Evolutionary conservation across 2,888 invertebrate species (phyloP).

Genomic region (Stegophylla sp.): DNA sequence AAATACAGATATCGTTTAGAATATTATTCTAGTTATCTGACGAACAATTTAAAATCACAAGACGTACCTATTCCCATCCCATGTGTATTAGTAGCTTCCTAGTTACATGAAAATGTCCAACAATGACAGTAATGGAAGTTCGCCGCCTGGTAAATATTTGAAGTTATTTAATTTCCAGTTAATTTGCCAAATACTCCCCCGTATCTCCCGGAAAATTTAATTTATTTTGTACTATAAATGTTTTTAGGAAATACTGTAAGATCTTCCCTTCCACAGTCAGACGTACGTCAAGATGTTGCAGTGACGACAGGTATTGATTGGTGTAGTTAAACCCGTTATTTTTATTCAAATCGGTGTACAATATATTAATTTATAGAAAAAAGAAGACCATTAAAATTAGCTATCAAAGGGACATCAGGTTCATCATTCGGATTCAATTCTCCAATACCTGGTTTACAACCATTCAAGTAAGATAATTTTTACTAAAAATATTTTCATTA

Average conservation of each 20-base stretch:
- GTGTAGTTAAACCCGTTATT: neutral
- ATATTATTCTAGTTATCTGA: conserved; percentile 11
- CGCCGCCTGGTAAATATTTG: conserved; percentile 39
- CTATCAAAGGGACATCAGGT: conserved; percentile 23
- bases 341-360: conserved; percentile 61
- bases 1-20: neutral
- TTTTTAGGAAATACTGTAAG: conserved; percentile 33
- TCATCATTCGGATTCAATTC: conserved; percentile 50
- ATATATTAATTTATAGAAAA: conserved; percentile 67
- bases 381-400: conserved; percentile 66
- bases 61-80: conserved; percentile 15
- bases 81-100: conserved; percentile 31
- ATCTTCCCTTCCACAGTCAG: conserved; percentile 39
- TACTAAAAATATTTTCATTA: no score
- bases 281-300: conserved; percentile 33
- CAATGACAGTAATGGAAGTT: conserved; percentile 56
- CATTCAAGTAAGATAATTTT: conserved; percentile 28
- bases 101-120: conserved; percentile 46
- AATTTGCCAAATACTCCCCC: no score
- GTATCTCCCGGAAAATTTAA: neutral
- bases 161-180: neutral
- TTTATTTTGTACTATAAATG: neutral
- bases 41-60: conserved; percentile 15
- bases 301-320: neutral
- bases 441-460: conserved; percentile 40